Percentiles rank a stretch among this genome's conserved stretches.
These are phyloP conservation scores for Epinephelus malabaricus DNA, from an alignment of 2,797 vertebrate species.

Conservation along the genomic window DNA sequence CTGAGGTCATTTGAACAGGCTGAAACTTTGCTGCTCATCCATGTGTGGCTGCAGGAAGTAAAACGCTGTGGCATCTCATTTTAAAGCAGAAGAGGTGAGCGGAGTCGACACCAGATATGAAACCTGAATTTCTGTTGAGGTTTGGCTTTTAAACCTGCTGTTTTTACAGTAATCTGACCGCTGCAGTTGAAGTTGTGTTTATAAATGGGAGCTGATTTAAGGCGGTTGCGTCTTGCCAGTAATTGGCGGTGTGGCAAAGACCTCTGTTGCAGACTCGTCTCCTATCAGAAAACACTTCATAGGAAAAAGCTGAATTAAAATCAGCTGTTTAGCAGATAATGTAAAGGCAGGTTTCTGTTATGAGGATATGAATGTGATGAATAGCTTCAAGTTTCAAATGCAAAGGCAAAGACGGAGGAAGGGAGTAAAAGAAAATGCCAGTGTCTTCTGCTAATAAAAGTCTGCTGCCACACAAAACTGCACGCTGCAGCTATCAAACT, in stretches of 20 bases:
- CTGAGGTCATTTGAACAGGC: slow-evolving; percentile 78
- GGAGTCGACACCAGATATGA: slow-evolving; percentile 66
- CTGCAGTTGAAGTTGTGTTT: slow-evolving; percentile 78
- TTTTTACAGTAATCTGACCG: slow-evolving; percentile 75
- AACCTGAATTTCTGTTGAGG: slow-evolving; percentile 68
- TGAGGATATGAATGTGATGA: slow-evolving; percentile 53
- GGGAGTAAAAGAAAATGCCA: slow-evolving; percentile 64
- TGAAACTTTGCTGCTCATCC: slow-evolving; percentile 72
- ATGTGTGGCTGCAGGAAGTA: slow-evolving; percentile 62
- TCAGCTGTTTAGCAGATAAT: slow-evolving; percentile 87
- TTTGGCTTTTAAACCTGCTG: slow-evolving; percentile 75
- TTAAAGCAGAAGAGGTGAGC: slow-evolving; percentile 64
- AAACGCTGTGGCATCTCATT: slow-evolving; percentile 77
- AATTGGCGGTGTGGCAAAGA: slow-evolving; percentile 81
- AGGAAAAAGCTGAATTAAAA: slow-evolving; percentile 88
- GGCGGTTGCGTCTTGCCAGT: slow-evolving; percentile 77
- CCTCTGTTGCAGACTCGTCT: slow-evolving; percentile 75
- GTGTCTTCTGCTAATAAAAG: slow-evolving; percentile 77
- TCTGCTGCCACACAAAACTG: slow-evolving; percentile 53
- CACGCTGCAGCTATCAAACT: slow-evolving; percentile 65
- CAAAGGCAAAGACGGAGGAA: slow-evolving; percentile 20
- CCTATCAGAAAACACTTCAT: slow-evolving; percentile 80
- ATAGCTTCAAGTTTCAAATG: slow-evolving; percentile 59
- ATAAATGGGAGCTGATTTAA: slow-evolving; percentile 82
- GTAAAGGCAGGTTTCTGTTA: slow-evolving; percentile 83